Evolutionary conservation across 2,888 invertebrate genomes (phyloP), one percentile per base, ranked within the genome.

Genomic region (Callyntrura sp.): DNA sequence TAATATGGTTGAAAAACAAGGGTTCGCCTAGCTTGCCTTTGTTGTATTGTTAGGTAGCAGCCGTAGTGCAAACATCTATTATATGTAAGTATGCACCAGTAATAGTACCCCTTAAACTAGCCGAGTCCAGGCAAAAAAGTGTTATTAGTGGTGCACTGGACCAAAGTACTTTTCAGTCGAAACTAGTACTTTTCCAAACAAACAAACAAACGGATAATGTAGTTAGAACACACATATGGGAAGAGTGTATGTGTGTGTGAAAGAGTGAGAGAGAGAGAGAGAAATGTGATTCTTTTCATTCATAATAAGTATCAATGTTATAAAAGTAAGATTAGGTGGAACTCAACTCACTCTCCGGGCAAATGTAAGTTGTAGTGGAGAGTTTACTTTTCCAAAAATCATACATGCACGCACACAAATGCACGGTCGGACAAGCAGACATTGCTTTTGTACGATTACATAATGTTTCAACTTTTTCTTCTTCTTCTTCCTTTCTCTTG

Each of bases 131-230:
- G 55, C 55, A 62, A 73, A 90, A 57, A 65, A 79, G n/a, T 45
- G 85, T 86, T 86, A 86, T 86, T 90, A 90, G 90, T 78, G 82
- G 86, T 90, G 86, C 90, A 86, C 25, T 86, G 76, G 85, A 82
- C 76, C 83, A 76, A 62, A 79, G 85, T 55, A 81, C 60, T 82
- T 85, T 79, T 89, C 73, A 86, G 65, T 82, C 25, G 62, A 73
- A 84, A 90, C 85, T 86, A 20, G 81, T 81, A 81, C 68, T 86
- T 90, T 85, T 81, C 55, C 90, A 82, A 90, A 76, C 90, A 90
- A 90, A 90, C 85, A 90, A 83, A 90, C 68, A 85, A 85, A 85
- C 60, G 86, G 90, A 90, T 85, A 90, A 90, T 90, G 90, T 85
- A 85, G 90, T 90, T 90, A 90, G 79, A 48, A 55, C 35, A 70